Conservation (phyloP, 1,140 invertebrate species). For the Mycetomoellerius zeteki region DNA sequence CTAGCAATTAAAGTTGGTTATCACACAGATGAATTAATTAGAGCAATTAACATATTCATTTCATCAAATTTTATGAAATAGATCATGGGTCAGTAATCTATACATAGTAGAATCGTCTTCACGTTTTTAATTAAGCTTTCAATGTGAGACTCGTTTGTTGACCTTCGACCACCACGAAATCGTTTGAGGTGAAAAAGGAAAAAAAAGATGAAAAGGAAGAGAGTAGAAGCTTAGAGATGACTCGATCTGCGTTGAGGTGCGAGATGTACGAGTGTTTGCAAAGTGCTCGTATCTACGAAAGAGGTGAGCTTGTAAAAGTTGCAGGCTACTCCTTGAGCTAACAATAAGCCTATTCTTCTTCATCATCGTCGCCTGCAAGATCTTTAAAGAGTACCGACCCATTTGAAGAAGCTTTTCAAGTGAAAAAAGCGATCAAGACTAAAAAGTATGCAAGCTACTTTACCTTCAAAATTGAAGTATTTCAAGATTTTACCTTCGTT, state of each 20-base stretch:
- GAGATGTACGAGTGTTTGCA: conserved; percentile 62
- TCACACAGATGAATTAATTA: neutral
- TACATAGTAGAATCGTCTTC: neutral
- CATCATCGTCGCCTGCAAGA: conserved; percentile 48
- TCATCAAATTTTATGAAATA: neutral
- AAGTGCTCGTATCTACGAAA: conserved; percentile 56
- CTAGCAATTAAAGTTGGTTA: neutral
- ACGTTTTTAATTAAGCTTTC: conserved; percentile 37
- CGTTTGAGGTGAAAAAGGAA: conserved; percentile 14
- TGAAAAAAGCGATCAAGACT: neutral
- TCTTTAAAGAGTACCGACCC: conserved; percentile 49
- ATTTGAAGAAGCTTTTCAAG: conserved; percentile 5
- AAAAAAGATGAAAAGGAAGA: neutral
- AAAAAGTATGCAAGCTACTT: neutral
- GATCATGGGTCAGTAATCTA: neutral
- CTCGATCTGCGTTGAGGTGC: conserved; percentile 17
- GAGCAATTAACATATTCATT: neutral
- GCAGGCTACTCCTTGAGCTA: conserved; percentile 32
- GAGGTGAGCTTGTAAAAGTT: conserved; percentile 46
- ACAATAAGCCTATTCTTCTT: conserved; percentile 60
- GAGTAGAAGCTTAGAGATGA: neutral
- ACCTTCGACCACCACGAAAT: conserved; percentile 37
- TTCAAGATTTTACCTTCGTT: neutral
- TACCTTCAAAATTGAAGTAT: neutral
- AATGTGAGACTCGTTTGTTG: conserved; percentile 9